phyloP scores from a whole-genome alignment of 2,888 invertebrate genomes.

The Antheraea assamensis region DNA sequence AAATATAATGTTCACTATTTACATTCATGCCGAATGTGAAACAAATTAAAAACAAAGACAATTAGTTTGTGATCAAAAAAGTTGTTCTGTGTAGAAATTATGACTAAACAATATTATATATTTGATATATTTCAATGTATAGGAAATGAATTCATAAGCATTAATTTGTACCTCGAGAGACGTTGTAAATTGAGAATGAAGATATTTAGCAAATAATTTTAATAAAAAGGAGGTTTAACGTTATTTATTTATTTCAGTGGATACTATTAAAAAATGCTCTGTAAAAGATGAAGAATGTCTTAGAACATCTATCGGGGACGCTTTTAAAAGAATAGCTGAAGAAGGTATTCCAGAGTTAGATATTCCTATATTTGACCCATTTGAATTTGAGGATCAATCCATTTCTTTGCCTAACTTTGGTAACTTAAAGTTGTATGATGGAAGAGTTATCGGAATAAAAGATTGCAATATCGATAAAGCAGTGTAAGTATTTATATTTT shows the following conservation, averaged over 20 bases:
- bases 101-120: too few relatives aligned
- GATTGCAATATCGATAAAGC: conserved; percentile 28
- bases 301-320: conserved; percentile 12
- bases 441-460: conserved; percentile 29
- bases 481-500: conserved; percentile 22
- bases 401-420: conserved; percentile 27
- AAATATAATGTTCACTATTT: too few relatives aligned
- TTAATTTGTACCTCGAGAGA: too few relatives aligned
- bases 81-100: too few relatives aligned
- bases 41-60: too few relatives aligned
- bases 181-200: too few relatives aligned
- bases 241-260: conserved; percentile 29
- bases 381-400: conserved; percentile 25
- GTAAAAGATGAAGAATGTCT: conserved; percentile 32
- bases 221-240: background rate
- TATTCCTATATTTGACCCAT: conserved; percentile 31
- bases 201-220: background rate
- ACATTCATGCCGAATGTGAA: too few relatives aligned
- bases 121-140: too few relatives aligned
- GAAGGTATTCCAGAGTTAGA: conserved; percentile 29
- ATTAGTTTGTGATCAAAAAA: too few relatives aligned
- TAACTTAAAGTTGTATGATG: conserved; percentile 32
- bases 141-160: too few relatives aligned
- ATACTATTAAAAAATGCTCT: conserved; percentile 29
- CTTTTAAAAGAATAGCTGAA: conserved; percentile 17